These are phyloP conservation scores for Chouioia cunea DNA, from an alignment of 2,888 invertebrate genomes.

Conservation along the genomic window DNA sequence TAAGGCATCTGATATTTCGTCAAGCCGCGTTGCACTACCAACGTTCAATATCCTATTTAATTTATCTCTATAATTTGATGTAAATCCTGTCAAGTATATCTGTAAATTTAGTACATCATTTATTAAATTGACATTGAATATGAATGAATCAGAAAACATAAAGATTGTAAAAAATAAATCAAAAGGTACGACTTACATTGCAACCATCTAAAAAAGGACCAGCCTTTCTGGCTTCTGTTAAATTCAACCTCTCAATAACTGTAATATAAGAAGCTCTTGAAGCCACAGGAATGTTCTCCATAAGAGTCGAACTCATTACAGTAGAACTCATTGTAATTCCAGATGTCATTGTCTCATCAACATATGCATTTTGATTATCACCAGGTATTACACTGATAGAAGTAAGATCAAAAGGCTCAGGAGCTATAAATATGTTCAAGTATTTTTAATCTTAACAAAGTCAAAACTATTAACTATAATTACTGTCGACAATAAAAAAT, in stretches of 20 bases:
- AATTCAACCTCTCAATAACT: conserved; percentile 69
- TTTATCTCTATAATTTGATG: conserved; percentile 75
- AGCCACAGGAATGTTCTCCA: conserved; percentile 15
- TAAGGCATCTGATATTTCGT: conserved; percentile 80
- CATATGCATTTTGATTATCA: conserved; percentile 50
- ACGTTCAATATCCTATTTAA: conserved; percentile 78
- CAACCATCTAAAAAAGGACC: conserved; percentile 92
- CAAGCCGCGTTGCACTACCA: conserved; percentile 87
- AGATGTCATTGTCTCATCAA: conserved; percentile 59
- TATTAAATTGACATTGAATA: conserved; percentile 18
- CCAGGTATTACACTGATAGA: conserved; percentile 68
- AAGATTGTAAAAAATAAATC: background rate
- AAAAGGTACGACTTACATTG: conserved; percentile 73
- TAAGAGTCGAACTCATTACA: conserved; percentile 21
- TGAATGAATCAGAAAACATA: too few relatives aligned
- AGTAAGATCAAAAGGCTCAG: conserved; percentile 68
- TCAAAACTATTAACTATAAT: conserved; percentile 13
- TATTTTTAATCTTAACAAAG: conserved; percentile 38
- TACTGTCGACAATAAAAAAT: conserved; percentile 5
- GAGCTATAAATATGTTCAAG: conserved; percentile 48
- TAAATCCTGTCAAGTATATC: conserved; percentile 80
- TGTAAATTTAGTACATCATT: conserved; percentile 60
- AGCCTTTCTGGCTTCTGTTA: conserved; percentile 78
- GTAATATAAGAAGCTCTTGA: conserved; percentile 51
- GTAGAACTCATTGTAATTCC: conserved; percentile 50